Conservation (phyloP, 2,113 vertebrate species). For the Ranitomeya imitator region DNA sequence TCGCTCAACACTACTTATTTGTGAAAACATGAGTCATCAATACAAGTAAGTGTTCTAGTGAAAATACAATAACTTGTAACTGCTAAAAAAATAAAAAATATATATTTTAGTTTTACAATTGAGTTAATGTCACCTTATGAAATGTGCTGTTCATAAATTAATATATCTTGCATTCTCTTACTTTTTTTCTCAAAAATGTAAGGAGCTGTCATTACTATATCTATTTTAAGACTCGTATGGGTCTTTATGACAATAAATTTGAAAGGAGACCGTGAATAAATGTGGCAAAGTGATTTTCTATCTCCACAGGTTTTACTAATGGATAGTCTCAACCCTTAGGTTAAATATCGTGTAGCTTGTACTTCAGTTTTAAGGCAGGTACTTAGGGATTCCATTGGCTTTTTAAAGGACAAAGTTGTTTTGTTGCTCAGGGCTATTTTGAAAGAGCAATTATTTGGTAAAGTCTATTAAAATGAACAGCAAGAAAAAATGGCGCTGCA, state of each 20-base stretch:
- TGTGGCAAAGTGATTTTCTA: constrained; percentile 42
- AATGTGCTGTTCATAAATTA: background rate
- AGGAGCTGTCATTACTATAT: background rate
- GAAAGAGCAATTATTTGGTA: constrained; percentile 54
- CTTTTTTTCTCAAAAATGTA: background rate
- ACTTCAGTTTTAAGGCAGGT: constrained; percentile 50
- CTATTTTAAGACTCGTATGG: background rate
- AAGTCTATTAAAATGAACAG: constrained; percentile 53
- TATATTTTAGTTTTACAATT: background rate
- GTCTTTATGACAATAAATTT: constrained; percentile 16
- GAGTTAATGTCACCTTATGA: background rate
- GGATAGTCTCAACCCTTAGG: constrained; percentile 51
- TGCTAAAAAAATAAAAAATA: too few relatives aligned
- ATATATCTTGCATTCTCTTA: background rate
- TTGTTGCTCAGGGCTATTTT: constrained; percentile 54
- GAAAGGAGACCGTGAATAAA: background rate
- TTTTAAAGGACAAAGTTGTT: constrained; percentile 58
- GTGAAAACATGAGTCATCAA: too few relatives aligned
- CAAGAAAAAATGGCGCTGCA: constrained; percentile 39
- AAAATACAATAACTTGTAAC: too few relatives aligned
- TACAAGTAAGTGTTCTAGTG: too few relatives aligned
- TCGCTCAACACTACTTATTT: too few relatives aligned
- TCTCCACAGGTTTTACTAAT: constrained; percentile 42
- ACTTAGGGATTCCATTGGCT: constrained; percentile 47
- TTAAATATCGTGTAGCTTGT: constrained; percentile 53